Evolutionary conservation across 2,888 invertebrate genomes (phyloP).

Genomic region (Sarcophaga carnaria): DNA sequence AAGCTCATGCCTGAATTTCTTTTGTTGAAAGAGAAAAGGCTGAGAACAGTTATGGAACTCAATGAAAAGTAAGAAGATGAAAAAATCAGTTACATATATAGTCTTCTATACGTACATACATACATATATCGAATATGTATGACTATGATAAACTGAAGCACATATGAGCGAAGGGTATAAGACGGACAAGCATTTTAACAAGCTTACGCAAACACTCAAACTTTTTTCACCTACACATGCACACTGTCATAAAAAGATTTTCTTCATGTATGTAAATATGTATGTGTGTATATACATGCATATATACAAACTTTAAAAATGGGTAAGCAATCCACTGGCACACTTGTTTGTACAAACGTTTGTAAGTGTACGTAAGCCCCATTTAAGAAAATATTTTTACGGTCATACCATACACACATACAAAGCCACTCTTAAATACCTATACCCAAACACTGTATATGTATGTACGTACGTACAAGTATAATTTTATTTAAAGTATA

Average conservation of each 20-base stretch:
- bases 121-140: constrained; percentile 5
- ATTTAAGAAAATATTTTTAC: constrained; percentile 32
- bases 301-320: constrained; percentile 16
- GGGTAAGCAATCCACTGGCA: constrained; percentile 14
- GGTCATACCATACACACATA: neutral
- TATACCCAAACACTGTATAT: neutral
- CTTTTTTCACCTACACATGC: neutral
- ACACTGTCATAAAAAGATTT: neutral
- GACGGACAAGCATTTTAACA: constrained; percentile 65
- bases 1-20: constrained; percentile 52
- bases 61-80: constrained; percentile 22
- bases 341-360: constrained; percentile 13
- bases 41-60: constrained; percentile 37
- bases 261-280: neutral
- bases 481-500: no score
- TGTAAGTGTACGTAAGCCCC: constrained; percentile 34
- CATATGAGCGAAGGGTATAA: constrained; percentile 46
- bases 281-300: neutral
- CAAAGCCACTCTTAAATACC: neutral
- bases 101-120: constrained; percentile 8
- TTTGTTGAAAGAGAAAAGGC: constrained; percentile 54
- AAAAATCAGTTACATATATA: constrained; percentile 1
- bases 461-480: no score
- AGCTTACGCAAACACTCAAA: constrained; percentile 44
- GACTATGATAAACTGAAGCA: constrained; percentile 35